Base-by-base conservation (phyloP, 2,888 invertebrate species). In the Polia nebulosa region DNA sequence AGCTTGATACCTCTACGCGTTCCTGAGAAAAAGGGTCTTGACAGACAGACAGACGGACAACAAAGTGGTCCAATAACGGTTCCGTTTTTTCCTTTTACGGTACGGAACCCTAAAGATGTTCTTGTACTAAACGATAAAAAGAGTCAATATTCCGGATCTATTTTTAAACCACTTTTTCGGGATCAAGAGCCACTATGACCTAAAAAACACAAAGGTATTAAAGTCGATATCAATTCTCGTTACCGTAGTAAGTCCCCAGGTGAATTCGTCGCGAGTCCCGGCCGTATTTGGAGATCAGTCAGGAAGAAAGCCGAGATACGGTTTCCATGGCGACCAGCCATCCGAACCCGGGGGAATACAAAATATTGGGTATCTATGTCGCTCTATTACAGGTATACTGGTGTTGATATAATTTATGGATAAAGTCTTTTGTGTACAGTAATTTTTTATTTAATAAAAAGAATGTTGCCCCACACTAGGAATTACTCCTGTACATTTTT, bases 301-400 rank as follows among this genome's bases (percentile, higher is more conserved):
- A 91, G 89, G 90, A 90, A 91, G 93, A 92, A 93, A 91, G 80
- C 83, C 84, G 87, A 90, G 93, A 94, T 93, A 93, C 88, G 80
- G 93, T 93, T 71, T 84, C 88, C 87, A 92, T 91, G 83, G 87
- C 88, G 85, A 92, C 92, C 72, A 44, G 55, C 78, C 62, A 68
- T 58, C 76, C 57, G 55, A 11, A 39, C 77, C 70, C 62, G 9
- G 36, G 77, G 69, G 77, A 70, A 63, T 56, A 61, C 56, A 49
- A 53, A 77, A 77, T 79, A 80, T 76, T 73, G 47, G 45, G 13
- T 72, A 44, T 67, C 29, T 56, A 13, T 57, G 39, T 53, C 45
- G 4, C 29, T 61, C 34, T 61, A 56, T 25, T 68, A 47, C 0
- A 67, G 13, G 22, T 47, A 56, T 51, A n/a, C n/a, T 20, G 65